A percentile compares a stretch with the other conserved stretches of the same genome.
These are phyloP conservation scores for Pteropus rufus DNA, from an alignment of 2,797 vertebrate genomes.

Conservation along the genomic window DNA sequence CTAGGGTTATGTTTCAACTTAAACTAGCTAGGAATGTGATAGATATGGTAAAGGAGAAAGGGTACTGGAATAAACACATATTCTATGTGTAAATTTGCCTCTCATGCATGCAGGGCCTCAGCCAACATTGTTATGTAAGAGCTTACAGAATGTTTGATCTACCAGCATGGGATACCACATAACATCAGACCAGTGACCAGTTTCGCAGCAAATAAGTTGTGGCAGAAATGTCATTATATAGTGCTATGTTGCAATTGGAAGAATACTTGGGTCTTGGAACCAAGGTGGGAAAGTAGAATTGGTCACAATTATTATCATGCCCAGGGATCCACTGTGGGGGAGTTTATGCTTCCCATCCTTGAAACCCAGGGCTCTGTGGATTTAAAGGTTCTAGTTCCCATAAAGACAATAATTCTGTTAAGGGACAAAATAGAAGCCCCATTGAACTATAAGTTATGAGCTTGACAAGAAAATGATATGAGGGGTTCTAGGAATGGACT, in stretches of 20 bases:
- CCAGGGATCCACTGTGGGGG: neutral
- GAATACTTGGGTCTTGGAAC: neutral
- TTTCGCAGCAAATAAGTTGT: neutral
- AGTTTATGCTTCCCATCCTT: neutral
- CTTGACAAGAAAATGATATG: neutral
- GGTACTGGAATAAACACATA: neutral
- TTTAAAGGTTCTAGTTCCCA: neutral
- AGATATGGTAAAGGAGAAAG: neutral
- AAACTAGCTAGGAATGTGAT: neutral
- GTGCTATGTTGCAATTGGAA: neutral
- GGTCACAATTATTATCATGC: neutral
- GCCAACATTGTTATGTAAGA: neutral
- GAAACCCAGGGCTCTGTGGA: neutral
- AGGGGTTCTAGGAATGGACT: neutral
- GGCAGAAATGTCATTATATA: neutral
- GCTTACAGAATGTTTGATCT: neutral
- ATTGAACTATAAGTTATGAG: neutral
- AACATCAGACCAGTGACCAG: neutral
- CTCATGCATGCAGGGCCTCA: neutral
- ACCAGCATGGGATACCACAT: neutral
- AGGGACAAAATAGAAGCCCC: neutral
- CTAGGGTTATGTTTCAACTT: neutral
- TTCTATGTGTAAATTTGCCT: neutral
- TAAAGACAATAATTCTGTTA: neutral
- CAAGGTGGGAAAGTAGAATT: neutral